Percentiles rank a stretch among this genome's conserved stretches.
Evolutionary conservation across 2,888 invertebrate species (phyloP).

Genomic region (Dasysyrphus albostriatus): DNA sequence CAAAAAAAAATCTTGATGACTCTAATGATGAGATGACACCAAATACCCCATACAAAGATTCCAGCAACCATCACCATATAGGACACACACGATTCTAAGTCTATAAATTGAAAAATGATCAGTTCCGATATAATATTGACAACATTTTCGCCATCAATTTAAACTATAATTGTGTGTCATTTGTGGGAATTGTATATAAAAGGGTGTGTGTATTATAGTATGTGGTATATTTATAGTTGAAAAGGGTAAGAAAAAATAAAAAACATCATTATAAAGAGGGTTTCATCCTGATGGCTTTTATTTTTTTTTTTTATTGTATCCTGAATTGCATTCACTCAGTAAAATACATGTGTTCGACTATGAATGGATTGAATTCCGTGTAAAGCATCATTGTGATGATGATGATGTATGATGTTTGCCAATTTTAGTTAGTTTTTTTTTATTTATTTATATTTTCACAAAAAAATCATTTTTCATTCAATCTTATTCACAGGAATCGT

Average conservation of each 20-base stretch:
- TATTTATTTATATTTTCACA: constrained; percentile 2
- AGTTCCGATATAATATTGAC: constrained; percentile 68
- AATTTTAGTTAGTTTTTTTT: constrained; percentile 38
- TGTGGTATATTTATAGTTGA: constrained; percentile 20
- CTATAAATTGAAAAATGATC: constrained; percentile 72
- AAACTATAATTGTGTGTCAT: constrained; percentile 73
- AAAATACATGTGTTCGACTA: constrained; percentile 54
- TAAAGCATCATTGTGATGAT: constrained; percentile 23
- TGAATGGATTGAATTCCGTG: constrained; percentile 65
- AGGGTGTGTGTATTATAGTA: constrained; percentile 48
- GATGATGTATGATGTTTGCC: constrained; percentile 73
- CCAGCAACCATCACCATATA: background rate
- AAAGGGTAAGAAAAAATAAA: constrained; percentile 51
- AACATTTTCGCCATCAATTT: constrained; percentile 75
- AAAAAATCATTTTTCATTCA: constrained; percentile 67
- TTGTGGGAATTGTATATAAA: constrained; percentile 53
- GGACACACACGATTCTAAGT: background rate
- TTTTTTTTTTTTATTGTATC: constrained; percentile 56
- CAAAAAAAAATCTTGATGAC: constrained; percentile 2
- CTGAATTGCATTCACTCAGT: constrained; percentile 48
- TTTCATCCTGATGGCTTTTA: constrained; percentile 17
- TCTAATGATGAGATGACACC: constrained; percentile 51
- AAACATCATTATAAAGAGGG: constrained; percentile 68
- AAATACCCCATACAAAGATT: constrained; percentile 7
- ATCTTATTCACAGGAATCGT: constrained; percentile 5